Conservation (phyloP, 2,113 vertebrate species). For the Pelobates fuscus region DNA sequence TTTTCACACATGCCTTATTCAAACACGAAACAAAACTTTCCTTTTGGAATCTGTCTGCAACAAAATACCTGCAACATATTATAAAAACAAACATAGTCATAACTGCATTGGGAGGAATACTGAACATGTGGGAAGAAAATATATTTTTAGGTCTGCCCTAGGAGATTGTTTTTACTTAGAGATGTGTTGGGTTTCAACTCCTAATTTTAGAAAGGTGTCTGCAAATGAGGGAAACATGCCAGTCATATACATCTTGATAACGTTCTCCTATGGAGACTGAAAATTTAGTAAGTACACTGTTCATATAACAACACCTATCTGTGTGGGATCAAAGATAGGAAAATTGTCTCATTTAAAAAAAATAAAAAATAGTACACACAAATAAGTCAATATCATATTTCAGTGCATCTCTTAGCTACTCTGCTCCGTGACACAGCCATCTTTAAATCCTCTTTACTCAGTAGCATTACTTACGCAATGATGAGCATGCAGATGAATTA, state of each 20-base stretch:
- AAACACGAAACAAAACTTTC: neutral
- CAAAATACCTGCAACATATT: neutral
- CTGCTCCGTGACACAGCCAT: too few relatives aligned
- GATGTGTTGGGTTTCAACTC: conserved; percentile 1
- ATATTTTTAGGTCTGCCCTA: neutral
- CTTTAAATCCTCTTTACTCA: too few relatives aligned
- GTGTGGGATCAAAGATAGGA: too few relatives aligned
- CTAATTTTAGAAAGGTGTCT: neutral
- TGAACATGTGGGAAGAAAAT: neutral
- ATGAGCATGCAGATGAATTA: too few relatives aligned
- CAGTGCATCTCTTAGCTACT: too few relatives aligned
- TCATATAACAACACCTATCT: neutral
- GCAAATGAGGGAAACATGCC: neutral
- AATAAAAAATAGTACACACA: too few relatives aligned
- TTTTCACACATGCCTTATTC: too few relatives aligned
- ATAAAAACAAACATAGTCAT: neutral
- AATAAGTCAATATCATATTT: too few relatives aligned
- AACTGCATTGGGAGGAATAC: neutral
- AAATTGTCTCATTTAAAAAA: too few relatives aligned
- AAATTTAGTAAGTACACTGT: too few relatives aligned
- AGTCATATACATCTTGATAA: neutral
- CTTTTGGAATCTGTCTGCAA: neutral
- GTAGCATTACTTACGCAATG: too few relatives aligned
- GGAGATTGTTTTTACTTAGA: neutral
- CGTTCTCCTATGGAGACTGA: neutral